phyloP scores from a whole-genome alignment of 2,797 vertebrate species.

The Pipistrellus kuhlii region DNA sequence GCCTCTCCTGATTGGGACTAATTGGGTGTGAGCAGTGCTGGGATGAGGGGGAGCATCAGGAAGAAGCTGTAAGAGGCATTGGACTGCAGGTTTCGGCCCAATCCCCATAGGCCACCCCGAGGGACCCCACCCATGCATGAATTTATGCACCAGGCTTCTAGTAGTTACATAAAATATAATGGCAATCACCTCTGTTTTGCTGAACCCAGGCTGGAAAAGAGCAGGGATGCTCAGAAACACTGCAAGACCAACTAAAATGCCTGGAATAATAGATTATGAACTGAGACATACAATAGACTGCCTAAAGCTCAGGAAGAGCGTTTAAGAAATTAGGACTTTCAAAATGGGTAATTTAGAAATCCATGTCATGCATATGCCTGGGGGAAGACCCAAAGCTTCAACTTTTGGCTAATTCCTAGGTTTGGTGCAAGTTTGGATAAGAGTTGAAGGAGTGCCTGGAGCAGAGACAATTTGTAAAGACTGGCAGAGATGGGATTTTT shows the following conservation, averaged over 20 bases:
- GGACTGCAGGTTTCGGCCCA: too few relatives aligned
- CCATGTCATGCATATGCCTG: neutral
- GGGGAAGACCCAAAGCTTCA: neutral
- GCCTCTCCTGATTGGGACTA: too few relatives aligned
- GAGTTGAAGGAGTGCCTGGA: neutral
- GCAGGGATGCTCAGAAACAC: neutral
- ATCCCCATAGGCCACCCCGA: too few relatives aligned
- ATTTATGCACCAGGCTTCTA: too few relatives aligned
- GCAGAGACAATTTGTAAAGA: neutral
- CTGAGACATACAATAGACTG: neutral
- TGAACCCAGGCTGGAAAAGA: neutral
- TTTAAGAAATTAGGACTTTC: neutral
- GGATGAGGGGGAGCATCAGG: too few relatives aligned
- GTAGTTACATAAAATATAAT: neutral
- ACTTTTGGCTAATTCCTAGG: neutral
- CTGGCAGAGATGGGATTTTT: neutral
- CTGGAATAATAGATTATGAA: neutral
- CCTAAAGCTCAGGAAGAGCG: neutral
- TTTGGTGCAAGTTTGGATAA: neutral
- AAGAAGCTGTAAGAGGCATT: too few relatives aligned
- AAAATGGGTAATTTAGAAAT: neutral
- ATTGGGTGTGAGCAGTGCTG: rapidly evolving
- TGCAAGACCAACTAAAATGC: neutral
- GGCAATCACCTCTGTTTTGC: neutral
- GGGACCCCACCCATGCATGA: too few relatives aligned